Conservation (phyloP, 92 coral and sea anemone genomes). For the Blastomussa wellsi region DNA sequence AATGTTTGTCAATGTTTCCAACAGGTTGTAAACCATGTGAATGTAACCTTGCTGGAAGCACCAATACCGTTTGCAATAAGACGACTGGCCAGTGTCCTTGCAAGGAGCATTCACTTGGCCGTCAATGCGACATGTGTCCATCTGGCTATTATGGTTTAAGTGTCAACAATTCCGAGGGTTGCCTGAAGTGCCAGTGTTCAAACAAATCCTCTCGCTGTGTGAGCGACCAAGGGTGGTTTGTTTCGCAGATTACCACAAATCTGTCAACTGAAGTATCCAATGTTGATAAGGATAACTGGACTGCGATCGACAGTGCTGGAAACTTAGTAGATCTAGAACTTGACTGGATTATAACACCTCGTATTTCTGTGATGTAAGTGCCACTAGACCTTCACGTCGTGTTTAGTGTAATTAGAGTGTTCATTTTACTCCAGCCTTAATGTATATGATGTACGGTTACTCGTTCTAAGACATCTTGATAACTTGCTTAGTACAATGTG, state of each 20-base stretch:
- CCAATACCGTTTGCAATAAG: constrained; percentile 67
- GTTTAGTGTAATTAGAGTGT: neutral
- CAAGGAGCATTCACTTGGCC: constrained; percentile 56
- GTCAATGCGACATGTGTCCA: constrained; percentile 72
- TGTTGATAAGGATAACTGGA: constrained; percentile 68
- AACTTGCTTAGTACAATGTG: too few species aligned
- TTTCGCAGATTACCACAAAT: constrained; percentile 29
- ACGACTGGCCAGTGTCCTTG: constrained; percentile 84
- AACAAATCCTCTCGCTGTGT: constrained; percentile 70
- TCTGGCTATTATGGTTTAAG: constrained; percentile 77
- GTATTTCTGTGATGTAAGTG: neutral
- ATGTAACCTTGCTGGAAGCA: constrained; percentile 81
- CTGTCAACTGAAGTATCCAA: constrained; percentile 12
- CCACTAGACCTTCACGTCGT: neutral
- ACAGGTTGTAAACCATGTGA: constrained; percentile 84
- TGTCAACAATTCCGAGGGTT: constrained; percentile 76
- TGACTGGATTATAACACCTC: neutral
- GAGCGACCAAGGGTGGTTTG: constrained; percentile 60
- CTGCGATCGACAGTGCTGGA: constrained; percentile 40
- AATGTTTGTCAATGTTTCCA: neutral
- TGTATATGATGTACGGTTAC: neutral
- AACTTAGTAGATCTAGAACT: neutral
- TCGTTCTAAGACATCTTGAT: too few species aligned
- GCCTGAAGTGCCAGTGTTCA: constrained; percentile 92
- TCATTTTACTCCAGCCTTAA: neutral